phyloP scores from a whole-genome alignment of 2,797 vertebrate genomes.

The Ceyx erithaca region DNA sequence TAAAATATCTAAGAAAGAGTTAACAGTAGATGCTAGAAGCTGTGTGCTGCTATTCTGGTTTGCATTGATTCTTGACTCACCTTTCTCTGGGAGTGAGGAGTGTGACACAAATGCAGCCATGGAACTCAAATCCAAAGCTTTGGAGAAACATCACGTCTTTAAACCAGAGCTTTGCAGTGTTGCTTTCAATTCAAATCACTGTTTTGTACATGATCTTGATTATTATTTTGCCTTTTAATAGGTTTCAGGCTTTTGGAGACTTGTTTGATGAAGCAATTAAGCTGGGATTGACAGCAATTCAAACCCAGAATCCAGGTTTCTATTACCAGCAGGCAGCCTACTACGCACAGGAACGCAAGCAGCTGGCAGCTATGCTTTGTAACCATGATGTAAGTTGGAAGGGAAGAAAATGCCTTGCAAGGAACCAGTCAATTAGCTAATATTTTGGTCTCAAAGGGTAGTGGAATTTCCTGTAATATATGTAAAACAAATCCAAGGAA shows the following conservation, averaged over 20 bases:
- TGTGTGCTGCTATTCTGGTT: neutral
- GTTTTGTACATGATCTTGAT: neutral
- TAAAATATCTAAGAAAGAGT: neutral
- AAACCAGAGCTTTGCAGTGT: neutral
- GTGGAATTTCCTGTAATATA: neutral
- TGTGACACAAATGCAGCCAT: neutral
- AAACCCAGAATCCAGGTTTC: slow-evolving; percentile 98
- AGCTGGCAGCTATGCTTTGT: slow-evolving; percentile 85
- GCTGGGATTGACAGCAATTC: slow-evolving; percentile 94
- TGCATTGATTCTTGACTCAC: neutral
- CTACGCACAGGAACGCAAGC: slow-evolving; percentile 94
- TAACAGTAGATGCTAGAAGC: neutral
- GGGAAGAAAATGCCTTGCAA: neutral
- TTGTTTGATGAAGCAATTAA: slow-evolving; percentile 99
- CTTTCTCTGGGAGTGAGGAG: neutral
- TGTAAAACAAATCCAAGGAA: neutral
- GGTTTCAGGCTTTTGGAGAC: slow-evolving; percentile 97
- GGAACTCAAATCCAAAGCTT: neutral
- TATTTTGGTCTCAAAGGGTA: neutral
- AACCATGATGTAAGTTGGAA: slow-evolving; percentile 81
- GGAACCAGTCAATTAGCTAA: neutral
- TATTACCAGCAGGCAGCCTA: slow-evolving; percentile 98
- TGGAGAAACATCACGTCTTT: neutral
- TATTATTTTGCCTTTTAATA: slow-evolving; percentile 43
- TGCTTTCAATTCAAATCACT: neutral